Conservation (phyloP, 2,888 invertebrate species). For the Heliconius ismenius region DNA sequence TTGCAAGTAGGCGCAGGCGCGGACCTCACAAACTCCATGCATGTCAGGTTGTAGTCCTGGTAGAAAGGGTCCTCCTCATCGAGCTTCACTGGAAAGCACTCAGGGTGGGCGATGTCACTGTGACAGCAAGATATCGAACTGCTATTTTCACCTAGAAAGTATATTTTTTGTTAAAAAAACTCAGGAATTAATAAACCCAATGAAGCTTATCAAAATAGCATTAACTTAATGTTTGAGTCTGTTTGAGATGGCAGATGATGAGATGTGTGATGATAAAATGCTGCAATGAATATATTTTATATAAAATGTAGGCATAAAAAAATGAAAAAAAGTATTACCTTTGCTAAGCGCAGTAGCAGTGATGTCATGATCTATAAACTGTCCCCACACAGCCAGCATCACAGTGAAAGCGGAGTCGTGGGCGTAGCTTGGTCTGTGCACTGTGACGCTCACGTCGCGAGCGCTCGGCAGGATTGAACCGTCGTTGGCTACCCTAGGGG, state of each 20-base stretch:
- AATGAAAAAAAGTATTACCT: slow-evolving; percentile 61
- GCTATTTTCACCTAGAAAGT: slow-evolving; percentile 81
- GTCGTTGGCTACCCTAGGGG: slow-evolving; percentile 82
- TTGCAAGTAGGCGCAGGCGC: slow-evolving; percentile 89
- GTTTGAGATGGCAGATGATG: too few relatives aligned
- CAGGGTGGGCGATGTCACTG: slow-evolving; percentile 83
- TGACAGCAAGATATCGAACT: slow-evolving; percentile 90
- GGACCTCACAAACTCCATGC: slow-evolving; percentile 93
- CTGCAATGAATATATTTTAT: too few relatives aligned
- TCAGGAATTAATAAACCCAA: not conserved
- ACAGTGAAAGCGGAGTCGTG: slow-evolving; percentile 89
- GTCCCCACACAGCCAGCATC: slow-evolving; percentile 93
- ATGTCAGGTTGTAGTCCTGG: slow-evolving; percentile 84
- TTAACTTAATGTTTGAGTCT: not conserved
- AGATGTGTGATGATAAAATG: too few relatives aligned
- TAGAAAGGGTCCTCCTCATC: slow-evolving; percentile 86
- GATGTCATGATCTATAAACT: slow-evolving; percentile 93
- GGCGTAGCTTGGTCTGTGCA: slow-evolving; percentile 87
- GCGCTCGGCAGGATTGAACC: slow-evolving; percentile 86
- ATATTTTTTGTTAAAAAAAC: not conserved
- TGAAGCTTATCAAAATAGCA: not conserved
- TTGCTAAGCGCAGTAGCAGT: slow-evolving; percentile 91
- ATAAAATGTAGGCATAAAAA: too few relatives aligned
- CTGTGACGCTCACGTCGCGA: slow-evolving; percentile 86
- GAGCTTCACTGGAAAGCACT: slow-evolving; percentile 89